phyloP scores from a whole-genome alignment of 2,797 vertebrate genomes.

The Morus bassanus region DNA sequence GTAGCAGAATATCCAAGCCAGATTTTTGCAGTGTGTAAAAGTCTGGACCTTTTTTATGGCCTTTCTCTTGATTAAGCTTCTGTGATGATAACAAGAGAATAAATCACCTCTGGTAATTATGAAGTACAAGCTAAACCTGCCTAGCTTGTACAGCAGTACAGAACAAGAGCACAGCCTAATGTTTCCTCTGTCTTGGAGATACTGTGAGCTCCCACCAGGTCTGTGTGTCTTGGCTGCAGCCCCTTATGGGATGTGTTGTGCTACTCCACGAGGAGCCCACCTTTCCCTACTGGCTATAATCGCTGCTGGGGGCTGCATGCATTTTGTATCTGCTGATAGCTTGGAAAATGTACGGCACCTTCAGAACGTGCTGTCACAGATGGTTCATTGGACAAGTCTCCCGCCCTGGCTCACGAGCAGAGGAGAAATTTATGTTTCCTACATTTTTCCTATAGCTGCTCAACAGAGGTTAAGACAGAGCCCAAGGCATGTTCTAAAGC shows the following conservation, averaged over 20 bases:
- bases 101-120: slow-evolving; percentile 16
- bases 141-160: neutral
- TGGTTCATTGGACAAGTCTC: neutral
- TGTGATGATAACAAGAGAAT: neutral
- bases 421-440: slow-evolving; percentile 38
- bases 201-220: neutral
- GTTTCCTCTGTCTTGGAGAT: neutral
- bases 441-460: slow-evolving; percentile 47
- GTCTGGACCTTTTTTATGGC: neutral
- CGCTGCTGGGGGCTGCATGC: neutral
- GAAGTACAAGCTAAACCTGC: neutral
- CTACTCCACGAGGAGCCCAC: neutral
- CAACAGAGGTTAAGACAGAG: slow-evolving; percentile 24
- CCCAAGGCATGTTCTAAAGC: slow-evolving; percentile 47
- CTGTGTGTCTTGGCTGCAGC: neutral
- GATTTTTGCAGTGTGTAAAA: neutral
- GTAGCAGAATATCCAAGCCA: neutral
- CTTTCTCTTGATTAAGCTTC: slow-evolving; percentile 20
- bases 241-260: neutral
- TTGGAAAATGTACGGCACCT: neutral
- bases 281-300: neutral
- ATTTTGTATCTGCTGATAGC: neutral
- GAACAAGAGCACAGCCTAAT: neutral
- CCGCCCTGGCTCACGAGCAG: neutral
- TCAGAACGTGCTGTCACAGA: neutral